Base-by-base conservation (phyloP, 2,888 invertebrate genomes). In the Sinodicranocentrus sp. region DNA sequence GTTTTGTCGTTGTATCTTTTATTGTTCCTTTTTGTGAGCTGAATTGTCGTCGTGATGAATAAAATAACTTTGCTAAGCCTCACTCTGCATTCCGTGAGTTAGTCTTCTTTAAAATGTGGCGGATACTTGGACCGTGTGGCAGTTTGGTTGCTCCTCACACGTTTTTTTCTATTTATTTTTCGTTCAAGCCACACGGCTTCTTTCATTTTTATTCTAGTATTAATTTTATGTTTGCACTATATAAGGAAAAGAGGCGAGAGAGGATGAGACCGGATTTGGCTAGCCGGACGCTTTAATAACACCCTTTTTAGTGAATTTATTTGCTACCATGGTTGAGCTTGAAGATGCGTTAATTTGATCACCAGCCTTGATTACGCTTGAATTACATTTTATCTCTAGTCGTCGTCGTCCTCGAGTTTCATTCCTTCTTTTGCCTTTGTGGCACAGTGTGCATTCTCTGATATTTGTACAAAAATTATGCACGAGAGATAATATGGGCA, bases 261-360 rank as follows among this genome's bases (percentile, higher is more conserved):
- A 43, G 57, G 77, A 77, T 77, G 68, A 68, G 78, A 78, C 78
- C 78, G 78, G 78, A 78, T 78, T 78, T 78, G 78, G 78, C 23
- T 48, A 59, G 78, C 70, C 78, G 78, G 78, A 78, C 78, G 78
- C 78, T 78, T 78, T 78, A 78, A 78, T 78, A 78, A 70, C 70
- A 78, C 70, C 78, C 78, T 78, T 78, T 78, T 78, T 70, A 78
- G 78, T 78, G 70, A 78, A 78, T 78, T 78, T 78, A 78, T 78
- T 78, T 68, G 78, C 78, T 78, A 70, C 78, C 70, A 78, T 78
- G 68, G 61, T 78, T 78, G 48, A 70, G 48, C 78, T 70, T 48
- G 68, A 33, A 78, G 78, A 78, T 78, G 78, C 75, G 82, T 82
- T 82, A 82, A 82, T 82, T 76, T 82, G 82, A 82, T 82, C 82